phyloP scores from a whole-genome alignment of 2,888 invertebrate genomes.

The Polyommatus iphigenia region DNA sequence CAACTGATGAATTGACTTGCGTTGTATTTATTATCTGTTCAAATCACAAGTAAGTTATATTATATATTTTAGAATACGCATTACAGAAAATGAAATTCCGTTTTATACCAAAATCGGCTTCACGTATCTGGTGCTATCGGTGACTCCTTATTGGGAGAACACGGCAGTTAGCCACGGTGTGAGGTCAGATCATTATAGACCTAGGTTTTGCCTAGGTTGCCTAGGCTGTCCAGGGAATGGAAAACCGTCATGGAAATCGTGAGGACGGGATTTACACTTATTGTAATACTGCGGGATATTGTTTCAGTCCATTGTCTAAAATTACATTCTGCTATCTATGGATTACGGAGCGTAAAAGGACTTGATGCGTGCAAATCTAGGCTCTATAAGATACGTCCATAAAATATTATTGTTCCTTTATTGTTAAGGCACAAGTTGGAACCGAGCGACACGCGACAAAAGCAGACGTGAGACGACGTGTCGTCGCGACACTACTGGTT shows the following conservation, averaged over 20 bases:
- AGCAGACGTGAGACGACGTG: too few relatives aligned
- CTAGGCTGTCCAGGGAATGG: background rate
- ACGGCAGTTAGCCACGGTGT: slow-evolving; percentile 11
- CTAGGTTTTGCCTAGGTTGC: background rate
- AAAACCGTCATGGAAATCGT: background rate
- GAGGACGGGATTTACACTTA: background rate
- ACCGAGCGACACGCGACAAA: too few relatives aligned
- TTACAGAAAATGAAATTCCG: background rate
- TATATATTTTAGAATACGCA: too few relatives aligned
- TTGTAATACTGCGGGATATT: background rate
- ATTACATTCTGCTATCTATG: background rate
- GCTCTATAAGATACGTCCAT: too few relatives aligned
- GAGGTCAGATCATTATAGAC: slow-evolving; percentile 13
- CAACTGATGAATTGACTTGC: too few relatives aligned
- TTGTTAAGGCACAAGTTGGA: too few relatives aligned
- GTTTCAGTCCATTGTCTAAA: background rate
- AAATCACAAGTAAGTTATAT: too few relatives aligned
- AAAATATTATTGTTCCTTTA: too few relatives aligned
- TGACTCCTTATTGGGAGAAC: background rate
- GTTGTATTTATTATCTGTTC: too few relatives aligned
- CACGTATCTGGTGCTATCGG: background rate
- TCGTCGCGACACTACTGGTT: too few relatives aligned
- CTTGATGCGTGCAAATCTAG: too few relatives aligned
- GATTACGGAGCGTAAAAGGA: background rate
- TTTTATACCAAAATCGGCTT: slow-evolving; percentile 5